These are phyloP conservation scores for Meganola albula DNA, from an alignment of 2,888 invertebrate genomes.

Conservation along the genomic window DNA sequence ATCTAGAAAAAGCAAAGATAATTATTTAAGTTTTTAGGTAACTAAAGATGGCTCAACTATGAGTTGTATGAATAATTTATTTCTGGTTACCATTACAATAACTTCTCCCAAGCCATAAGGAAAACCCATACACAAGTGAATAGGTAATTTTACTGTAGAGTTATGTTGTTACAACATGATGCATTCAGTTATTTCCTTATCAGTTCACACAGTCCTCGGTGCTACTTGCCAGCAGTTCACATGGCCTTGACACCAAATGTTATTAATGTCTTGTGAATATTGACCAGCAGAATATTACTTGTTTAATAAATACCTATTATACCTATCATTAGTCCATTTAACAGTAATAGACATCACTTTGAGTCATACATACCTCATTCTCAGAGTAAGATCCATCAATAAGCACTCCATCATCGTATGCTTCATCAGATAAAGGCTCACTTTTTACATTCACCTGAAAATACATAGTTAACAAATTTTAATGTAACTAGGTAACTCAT, in stretches of 20 bases:
- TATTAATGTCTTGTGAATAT: no score
- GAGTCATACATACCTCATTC: conserved; percentile 58
- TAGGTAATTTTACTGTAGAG: conserved; percentile 13
- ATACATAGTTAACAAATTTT: conserved; percentile 42
- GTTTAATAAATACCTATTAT: conserved; percentile 10
- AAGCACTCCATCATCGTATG: conserved; percentile 72
- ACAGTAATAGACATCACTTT: conserved; percentile 10
- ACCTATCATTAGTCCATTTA: no score
- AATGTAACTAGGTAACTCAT: conserved; percentile 37
- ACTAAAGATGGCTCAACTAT: no score
- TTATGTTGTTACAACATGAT: conserved; percentile 16
- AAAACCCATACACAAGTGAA: conserved; percentile 15
- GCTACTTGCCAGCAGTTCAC: conserved; percentile 36
- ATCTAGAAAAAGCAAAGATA: no score
- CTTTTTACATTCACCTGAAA: conserved; percentile 77
- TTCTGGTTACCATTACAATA: no score
- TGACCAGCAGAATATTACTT: background rate
- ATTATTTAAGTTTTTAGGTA: no score
- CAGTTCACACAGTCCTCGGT: conserved; percentile 30
- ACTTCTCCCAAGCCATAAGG: conserved; percentile 23
- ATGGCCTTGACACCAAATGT: conserved; percentile 56
- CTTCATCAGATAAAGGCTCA: conserved; percentile 76
- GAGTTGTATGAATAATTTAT: no score
- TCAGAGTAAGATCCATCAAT: conserved; percentile 71
- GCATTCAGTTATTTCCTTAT: conserved; percentile 23